Evolutionary conservation across 2,888 invertebrate species (phyloP), one percentile per base, ranked within the genome.

Genomic region (Pollenia labialis): DNA sequence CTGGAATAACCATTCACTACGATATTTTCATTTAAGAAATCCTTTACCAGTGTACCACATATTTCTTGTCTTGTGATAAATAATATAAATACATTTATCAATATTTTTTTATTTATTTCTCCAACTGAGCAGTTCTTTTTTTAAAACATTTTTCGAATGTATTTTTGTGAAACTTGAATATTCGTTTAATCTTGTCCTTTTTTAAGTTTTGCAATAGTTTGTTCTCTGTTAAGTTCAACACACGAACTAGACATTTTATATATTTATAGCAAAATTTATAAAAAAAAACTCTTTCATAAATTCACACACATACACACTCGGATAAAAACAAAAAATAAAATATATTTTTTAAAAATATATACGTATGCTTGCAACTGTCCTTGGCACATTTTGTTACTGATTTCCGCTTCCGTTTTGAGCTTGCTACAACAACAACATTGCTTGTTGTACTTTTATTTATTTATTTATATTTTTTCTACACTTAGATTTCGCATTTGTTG

Each of bases 381-480:
- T 91, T 91, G 91, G 91, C 91, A 91, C 88, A 91, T 90, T 90
- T 90, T 88, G 79, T 71, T 72, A 82, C 79, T 77, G 88, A 75
- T 88, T 85, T 91, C 91, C 91, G 90, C 90, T 91, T 91, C 91
- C 90, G 90, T 88, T 91, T 84, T 90, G 68, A 82, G 66, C 56
- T 52, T 58, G 50, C 52, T 44, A 32, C 32, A 32, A 32, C 6
- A 32, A 6, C 32, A 6, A 32, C 6, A 32, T 32, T 32, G 32
- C 74, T 68, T 72, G 50, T 62, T 69, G 50, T 56, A 6, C 42
- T 18, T 12, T 11, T 64, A 12, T 68, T 62, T 18, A 2, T 46
- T 56, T 90, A 89, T 90, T 90, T 90, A 89, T 90, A 23, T 66
- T 88, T 84, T 66, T 66, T 62, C 42, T n/a, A 16, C 62, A 18